phyloP scores from a whole-genome alignment of 2,888 invertebrate genomes.

The Bursaphelenchus okinawaensis region DNA sequence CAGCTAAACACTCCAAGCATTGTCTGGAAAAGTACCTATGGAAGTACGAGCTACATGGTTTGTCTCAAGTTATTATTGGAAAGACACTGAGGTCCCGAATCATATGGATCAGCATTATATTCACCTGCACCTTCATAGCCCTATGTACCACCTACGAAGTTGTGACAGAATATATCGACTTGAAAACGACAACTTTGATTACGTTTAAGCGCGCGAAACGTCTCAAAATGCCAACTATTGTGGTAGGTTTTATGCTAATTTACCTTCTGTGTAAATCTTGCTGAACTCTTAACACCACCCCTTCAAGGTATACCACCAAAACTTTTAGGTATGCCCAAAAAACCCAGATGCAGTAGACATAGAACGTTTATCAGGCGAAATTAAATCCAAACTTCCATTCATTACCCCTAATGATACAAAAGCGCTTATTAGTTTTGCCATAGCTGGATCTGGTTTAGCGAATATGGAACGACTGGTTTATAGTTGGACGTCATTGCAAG shows the following conservation, averaged over 20 bases:
- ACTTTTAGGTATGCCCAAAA: conserved; percentile 4
- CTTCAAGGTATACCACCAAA: too few relatives aligned
- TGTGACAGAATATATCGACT: conserved; percentile 27
- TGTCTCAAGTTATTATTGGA: conserved; percentile 22
- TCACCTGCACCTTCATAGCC: conserved; percentile 17
- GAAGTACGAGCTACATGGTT: conserved; percentile 27
- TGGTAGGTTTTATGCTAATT: too few relatives aligned
- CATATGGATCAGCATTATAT: conserved; percentile 20
- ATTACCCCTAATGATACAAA: conserved; percentile 5
- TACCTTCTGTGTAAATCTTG: too few relatives aligned
- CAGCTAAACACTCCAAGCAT: neutral
- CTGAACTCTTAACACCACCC: too few relatives aligned
- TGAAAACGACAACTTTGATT: conserved; percentile 30
- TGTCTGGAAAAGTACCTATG: conserved; percentile 15
- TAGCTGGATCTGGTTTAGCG: conserved; percentile 13
- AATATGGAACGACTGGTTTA: conserved; percentile 11
- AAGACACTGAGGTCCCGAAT: conserved; percentile 15
- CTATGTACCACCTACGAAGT: conserved; percentile 18
- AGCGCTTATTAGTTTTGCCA: conserved; percentile 24
- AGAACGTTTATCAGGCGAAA: neutral
- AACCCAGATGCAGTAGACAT: conserved; percentile 5
- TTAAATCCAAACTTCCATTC: neutral
- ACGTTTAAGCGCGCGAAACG: conserved; percentile 22
- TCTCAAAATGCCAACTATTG: neutral
- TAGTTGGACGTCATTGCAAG: neutral